Evolutionary conservation across 53 echinoderm and acorn worm genomes (phyloP).

Genomic region (Echinometra lucunter): DNA sequence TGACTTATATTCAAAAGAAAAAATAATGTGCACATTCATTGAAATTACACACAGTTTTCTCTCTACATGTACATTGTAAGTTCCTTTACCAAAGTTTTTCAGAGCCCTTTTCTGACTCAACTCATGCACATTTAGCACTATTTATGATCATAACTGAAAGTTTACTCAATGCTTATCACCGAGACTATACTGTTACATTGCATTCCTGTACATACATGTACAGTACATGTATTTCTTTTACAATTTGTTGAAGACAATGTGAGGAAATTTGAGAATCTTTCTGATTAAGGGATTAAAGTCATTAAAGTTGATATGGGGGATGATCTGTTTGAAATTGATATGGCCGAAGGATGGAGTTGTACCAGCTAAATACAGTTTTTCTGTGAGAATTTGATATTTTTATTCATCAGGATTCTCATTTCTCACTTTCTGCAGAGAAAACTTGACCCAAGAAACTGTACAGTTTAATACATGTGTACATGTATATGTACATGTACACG

Average conservation of each 20-base stretch:
- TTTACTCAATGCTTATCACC: neutral
- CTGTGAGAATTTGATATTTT: too few species aligned
- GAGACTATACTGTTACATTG: neutral
- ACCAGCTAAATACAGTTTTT: neutral
- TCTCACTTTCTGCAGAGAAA: too few species aligned
- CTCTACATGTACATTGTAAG: too few species aligned
- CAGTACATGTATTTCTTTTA: neutral
- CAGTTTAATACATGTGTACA: too few species aligned
- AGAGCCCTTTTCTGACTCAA: neutral
- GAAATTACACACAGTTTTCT: neutral
- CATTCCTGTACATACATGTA: neutral
- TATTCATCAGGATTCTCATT: neutral
- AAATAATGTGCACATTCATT: neutral
- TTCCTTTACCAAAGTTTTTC: too few species aligned
- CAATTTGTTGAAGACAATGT: neutral
- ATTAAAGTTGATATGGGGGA: conserved; percentile 12
- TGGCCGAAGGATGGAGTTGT: neutral
- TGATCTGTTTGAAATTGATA: neutral
- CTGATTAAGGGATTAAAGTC: neutral
- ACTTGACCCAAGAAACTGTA: too few species aligned
- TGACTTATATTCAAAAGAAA: too few species aligned
- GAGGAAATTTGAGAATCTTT: neutral
- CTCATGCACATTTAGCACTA: neutral
- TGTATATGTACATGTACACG: too few species aligned
- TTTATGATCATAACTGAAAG: neutral